Evolutionary conservation across 92 coral and sea anemone genomes (phyloP).

Genomic region (Epizoanthus ramosus): DNA sequence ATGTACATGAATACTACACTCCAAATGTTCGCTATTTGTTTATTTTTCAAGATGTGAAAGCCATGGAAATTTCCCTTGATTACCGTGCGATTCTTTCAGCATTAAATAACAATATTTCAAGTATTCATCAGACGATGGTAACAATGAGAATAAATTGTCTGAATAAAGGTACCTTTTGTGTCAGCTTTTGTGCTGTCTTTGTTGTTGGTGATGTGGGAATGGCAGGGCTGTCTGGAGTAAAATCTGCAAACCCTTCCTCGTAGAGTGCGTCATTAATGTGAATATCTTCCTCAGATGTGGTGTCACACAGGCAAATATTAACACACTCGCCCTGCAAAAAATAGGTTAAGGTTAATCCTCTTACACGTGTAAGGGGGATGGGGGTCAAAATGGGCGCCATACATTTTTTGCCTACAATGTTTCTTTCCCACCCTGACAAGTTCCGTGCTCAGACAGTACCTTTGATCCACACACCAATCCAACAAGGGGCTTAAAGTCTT

Average conservation of each 20-base stretch:
- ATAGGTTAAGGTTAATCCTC: background rate
- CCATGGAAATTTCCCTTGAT: too few relatives aligned
- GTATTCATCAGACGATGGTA: background rate
- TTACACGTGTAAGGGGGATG: too few relatives aligned
- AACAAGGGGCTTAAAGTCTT: constrained; percentile 73
- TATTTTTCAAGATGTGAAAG: too few relatives aligned
- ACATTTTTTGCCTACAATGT: too few relatives aligned
- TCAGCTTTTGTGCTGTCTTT: background rate
- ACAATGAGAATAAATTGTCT: background rate
- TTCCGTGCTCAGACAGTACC: constrained; percentile 46
- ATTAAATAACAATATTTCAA: background rate
- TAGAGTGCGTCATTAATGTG: constrained; percentile 85
- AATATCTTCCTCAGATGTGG: constrained; percentile 72
- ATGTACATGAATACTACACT: too few relatives aligned
- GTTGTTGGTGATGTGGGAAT: constrained; percentile 13
- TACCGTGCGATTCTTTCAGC: too few relatives aligned
- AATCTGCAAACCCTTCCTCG: constrained; percentile 79
- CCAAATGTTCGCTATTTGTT: too few relatives aligned
- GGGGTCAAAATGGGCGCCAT: too few relatives aligned
- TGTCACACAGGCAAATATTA: constrained; percentile 82
- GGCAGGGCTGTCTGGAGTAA: constrained; percentile 56
- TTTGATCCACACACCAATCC: constrained; percentile 81
- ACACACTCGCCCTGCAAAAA: constrained; percentile 45
- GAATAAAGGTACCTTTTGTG: background rate
- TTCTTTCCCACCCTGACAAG: background rate